Conservation (phyloP, 1,140 invertebrate species). For the Drosophila miranda region DNA sequence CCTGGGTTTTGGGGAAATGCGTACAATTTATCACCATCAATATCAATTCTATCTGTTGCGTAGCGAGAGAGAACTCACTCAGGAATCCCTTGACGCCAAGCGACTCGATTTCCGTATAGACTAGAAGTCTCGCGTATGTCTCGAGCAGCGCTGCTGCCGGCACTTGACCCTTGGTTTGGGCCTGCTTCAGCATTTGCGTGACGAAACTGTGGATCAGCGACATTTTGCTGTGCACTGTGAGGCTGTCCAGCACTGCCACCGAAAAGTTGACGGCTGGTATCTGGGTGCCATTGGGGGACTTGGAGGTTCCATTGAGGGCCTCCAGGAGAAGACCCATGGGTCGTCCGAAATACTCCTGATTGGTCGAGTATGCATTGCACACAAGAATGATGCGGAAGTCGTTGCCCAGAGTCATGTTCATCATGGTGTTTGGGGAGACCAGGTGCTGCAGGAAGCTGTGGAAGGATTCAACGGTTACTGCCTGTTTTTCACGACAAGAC, state of each 20-base stretch:
- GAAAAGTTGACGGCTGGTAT: slow-evolving; percentile 90
- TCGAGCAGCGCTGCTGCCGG: slow-evolving; percentile 95
- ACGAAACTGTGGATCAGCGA: slow-evolving; percentile 92
- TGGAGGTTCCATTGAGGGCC: slow-evolving; percentile 91
- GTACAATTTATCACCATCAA: background rate
- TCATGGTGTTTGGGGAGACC: slow-evolving; percentile 87
- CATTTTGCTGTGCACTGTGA: slow-evolving; percentile 98
- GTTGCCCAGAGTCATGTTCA: slow-evolving; percentile 87
- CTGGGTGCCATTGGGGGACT: slow-evolving; percentile 83
- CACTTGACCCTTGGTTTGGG: slow-evolving; percentile 90
- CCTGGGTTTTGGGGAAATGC: slow-evolving; percentile 82
- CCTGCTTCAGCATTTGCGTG: slow-evolving; percentile 79
- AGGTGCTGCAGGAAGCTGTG: slow-evolving; percentile 91
- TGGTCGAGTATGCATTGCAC: slow-evolving; percentile 97
- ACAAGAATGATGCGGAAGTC: slow-evolving; percentile 95
- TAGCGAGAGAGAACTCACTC: slow-evolving; percentile 85
- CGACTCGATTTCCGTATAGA: slow-evolving; percentile 98
- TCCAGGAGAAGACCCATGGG: slow-evolving; percentile 95
- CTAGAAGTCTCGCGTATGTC: slow-evolving; percentile 95
- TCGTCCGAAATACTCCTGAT: slow-evolving; percentile 91
- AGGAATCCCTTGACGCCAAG: slow-evolving; percentile 98
- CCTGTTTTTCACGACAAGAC: background rate
- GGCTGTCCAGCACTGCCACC: slow-evolving; percentile 96
- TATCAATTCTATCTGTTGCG: background rate
- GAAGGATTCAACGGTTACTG: background rate